Base-by-base conservation (phyloP, 2,888 invertebrate species). In the Marronus borbonicus region DNA sequence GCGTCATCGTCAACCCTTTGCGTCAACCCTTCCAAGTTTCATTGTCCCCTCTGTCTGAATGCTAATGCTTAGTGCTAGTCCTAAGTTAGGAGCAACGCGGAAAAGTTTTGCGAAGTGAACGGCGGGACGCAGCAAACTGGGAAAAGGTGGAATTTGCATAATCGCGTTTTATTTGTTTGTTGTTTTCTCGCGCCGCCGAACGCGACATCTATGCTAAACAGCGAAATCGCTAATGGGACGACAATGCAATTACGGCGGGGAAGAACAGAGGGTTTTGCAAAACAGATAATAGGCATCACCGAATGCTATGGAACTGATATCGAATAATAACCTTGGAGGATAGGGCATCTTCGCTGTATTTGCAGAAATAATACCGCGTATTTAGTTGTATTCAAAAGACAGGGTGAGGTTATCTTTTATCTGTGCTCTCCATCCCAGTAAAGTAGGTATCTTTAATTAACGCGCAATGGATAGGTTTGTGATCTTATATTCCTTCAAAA, bases 121-220 rank as follows among this genome's bases (percentile, higher is more conserved):
- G 17, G 20, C 17, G 52, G 5, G 55, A 20, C n/a, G 55, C 20
- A 8, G 55, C 20, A 17, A 14, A 17, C 17, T 58, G 55, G 39
- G 28, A 12, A 20, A 20, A 17, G 50, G 68, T 14, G 10, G 17
- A 39, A 74, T 74, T 74, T 74, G 60, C 72, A 74, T 74, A 74
- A 74, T 74, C 72, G 72, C 60, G 62, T 74, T 74, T 74, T 74
- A 74, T 74, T 74, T 74, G 72, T 60, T 74, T 74, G 72, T 74
- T 74, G 72, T 74, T 74, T 74, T 60, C 72, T 74, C 72, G 60
- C 70, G 36, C 28, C 72, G 58, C 72, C 72, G 55, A 20, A 20
- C 10, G 60, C 60, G 72, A 74, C 60, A 74, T 74, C 72, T 74
- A 74, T 74, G 72, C 72, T 74, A 74, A 74, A 74, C 60, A 74